Evolutionary conservation across 2,888 invertebrate species (phyloP).

Genomic region (Resseliella maxima): DNA sequence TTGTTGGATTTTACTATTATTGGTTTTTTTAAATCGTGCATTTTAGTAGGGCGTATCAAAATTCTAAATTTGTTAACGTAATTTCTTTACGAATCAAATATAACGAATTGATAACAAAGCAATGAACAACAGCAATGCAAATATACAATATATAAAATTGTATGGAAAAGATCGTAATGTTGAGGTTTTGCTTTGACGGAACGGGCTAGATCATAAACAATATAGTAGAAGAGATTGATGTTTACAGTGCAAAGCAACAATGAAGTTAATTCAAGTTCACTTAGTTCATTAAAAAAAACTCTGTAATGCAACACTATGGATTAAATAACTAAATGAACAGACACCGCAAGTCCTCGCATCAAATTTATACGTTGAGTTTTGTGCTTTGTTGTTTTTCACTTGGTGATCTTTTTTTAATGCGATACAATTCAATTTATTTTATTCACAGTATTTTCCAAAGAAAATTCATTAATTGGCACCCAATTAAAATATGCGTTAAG

Average conservation of each 20-base stretch:
- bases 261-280: slow-evolving; percentile 49
- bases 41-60: neutral
- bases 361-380: neutral
- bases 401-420: neutral
- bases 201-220: neutral
- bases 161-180: neutral
- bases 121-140: neutral
- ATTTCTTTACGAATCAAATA: neutral
- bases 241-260: neutral
- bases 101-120: neutral
- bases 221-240: neutral
- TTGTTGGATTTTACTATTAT: neutral
- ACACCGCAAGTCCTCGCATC: slow-evolving; percentile 8
- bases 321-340: neutral
- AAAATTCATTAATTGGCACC: slow-evolving; percentile 44
- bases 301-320: slow-evolving; percentile 1
- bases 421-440: neutral
- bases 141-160: neutral
- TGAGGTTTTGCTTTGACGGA: neutral
- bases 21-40: neutral
- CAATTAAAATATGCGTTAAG: slow-evolving; percentile 49
- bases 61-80: neutral
- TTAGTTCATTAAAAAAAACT: slow-evolving; percentile 45
- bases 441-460: neutral
- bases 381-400: neutral